A percentile compares a stretch with the other conserved stretches of the same genome.
These are phyloP conservation scores for Trachelus stipa DNA, from an alignment of 2,888 invertebrate species.

Conservation along the genomic window DNA sequence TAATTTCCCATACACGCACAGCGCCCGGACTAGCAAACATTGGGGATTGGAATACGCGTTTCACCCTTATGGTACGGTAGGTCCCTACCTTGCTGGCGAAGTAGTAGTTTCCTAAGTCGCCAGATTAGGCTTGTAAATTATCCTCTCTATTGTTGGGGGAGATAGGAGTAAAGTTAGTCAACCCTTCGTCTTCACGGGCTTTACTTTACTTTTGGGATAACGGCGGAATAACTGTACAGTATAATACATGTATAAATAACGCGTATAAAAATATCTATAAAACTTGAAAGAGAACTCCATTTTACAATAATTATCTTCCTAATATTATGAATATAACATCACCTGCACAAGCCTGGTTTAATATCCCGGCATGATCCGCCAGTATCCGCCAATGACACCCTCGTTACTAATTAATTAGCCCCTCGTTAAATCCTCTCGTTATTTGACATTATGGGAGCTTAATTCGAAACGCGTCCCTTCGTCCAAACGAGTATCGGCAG, in stretches of 20 bases:
- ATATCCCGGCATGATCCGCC: background rate
- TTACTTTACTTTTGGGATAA: background rate
- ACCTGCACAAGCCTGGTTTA: background rate
- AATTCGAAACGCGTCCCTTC: background rate
- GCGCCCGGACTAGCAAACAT: background rate
- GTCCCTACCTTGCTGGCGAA: background rate
- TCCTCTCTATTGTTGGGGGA: constrained; percentile 2
- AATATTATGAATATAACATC: background rate
- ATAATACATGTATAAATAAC: background rate
- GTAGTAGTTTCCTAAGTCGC: background rate
- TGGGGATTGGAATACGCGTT: background rate
- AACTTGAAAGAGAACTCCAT: background rate
- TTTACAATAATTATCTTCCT: background rate
- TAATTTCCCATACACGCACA: background rate
- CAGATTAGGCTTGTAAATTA: constrained; percentile 9
- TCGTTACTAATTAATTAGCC: background rate
- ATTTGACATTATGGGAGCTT: background rate
- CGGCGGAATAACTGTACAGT: background rate
- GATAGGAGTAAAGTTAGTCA: constrained; percentile 4
- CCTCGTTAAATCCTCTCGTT: background rate
- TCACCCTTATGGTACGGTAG: background rate
- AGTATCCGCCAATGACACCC: background rate
- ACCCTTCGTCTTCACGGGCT: background rate
- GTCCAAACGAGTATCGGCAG: background rate
- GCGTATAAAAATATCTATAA: background rate